Evolutionary conservation across 2,888 invertebrate genomes (phyloP).

Genomic region (Oscheius sp.): DNA sequence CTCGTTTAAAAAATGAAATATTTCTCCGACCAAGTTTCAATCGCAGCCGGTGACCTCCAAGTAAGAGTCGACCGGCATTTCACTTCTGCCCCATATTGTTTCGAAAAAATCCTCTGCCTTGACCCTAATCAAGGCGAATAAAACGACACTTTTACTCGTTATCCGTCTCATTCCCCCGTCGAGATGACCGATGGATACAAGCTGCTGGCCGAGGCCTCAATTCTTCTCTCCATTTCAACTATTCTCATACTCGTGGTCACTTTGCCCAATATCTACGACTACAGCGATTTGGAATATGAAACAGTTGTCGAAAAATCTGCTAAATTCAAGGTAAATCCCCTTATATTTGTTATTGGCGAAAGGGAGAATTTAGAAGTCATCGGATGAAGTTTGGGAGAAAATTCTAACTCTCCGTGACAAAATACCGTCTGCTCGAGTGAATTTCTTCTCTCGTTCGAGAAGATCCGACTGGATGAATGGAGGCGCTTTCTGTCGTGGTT

Average conservation of each 20-base stretch:
- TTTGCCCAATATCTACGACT: slow-evolving; percentile 37
- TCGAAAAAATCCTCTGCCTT: slow-evolving; percentile 15
- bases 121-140: slow-evolving; percentile 24
- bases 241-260: slow-evolving; percentile 38
- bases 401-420: slow-evolving; percentile 13
- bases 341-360: no score
- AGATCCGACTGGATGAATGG: slow-evolving; percentile 52
- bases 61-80: not conserved
- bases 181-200: slow-evolving; percentile 26
- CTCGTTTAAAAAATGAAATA: not conserved
- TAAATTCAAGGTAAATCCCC: slow-evolving; percentile 40
- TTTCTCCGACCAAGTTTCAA: slow-evolving; percentile 6
- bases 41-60: not conserved
- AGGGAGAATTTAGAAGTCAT: slow-evolving; percentile 24
- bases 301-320: slow-evolving; percentile 24
- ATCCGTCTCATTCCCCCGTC: not conserved
- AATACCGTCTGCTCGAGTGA: slow-evolving; percentile 31
- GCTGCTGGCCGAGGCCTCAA: slow-evolving; percentile 38
- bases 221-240: slow-evolving; percentile 35
- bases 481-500: slow-evolving; percentile 62
- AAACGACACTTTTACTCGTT: slow-evolving; percentile 11
- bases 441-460: slow-evolving; percentile 61
- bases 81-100: not conserved
- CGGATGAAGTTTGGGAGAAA: slow-evolving; percentile 11
- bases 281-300: slow-evolving; percentile 24